Evolutionary conservation across 2,113 vertebrate species (phyloP).

Genomic region (Calyptomena viridis): DNA sequence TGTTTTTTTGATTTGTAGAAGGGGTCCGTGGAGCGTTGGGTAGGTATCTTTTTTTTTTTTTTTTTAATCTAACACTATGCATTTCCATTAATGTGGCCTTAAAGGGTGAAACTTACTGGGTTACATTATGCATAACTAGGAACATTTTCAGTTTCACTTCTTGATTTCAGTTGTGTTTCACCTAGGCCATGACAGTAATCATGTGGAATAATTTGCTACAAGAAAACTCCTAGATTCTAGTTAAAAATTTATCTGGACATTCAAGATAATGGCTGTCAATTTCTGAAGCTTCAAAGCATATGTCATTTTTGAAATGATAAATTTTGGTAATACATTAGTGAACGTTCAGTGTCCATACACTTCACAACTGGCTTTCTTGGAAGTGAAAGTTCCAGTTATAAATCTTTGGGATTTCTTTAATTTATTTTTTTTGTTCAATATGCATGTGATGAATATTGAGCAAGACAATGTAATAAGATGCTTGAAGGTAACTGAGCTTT

Average conservation of each 20-base stretch:
- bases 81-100: conserved; percentile 48
- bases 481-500: not conserved
- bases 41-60: conserved; percentile 39
- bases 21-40: conserved; percentile 62
- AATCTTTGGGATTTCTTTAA: not conserved
- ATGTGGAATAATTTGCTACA: not conserved
- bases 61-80: not conserved
- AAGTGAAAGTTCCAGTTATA: conserved; percentile 50
- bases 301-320: not conserved
- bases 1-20: conserved; percentile 70
- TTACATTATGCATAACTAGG: conserved; percentile 14
- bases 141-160: conserved; percentile 18
- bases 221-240: not conserved
- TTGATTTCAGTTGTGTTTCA: conserved; percentile 52
- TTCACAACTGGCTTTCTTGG: conserved; percentile 45
- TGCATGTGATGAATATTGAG: conserved; percentile 8
- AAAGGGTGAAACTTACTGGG: conserved; percentile 34
- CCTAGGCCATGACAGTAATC: conserved; percentile 32
- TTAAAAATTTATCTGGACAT: not conserved
- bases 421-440: not conserved
- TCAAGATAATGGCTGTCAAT: conserved; percentile 24
- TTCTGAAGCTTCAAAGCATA: conserved; percentile 37
- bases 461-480: not conserved
- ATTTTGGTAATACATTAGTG: not conserved
- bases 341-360: not conserved